Percentiles rank a stretch among this genome's conserved stretches.
Evolutionary conservation across 2,888 invertebrate species (phyloP).

Genomic region (Rhopalosiphum nymphaeae): DNA sequence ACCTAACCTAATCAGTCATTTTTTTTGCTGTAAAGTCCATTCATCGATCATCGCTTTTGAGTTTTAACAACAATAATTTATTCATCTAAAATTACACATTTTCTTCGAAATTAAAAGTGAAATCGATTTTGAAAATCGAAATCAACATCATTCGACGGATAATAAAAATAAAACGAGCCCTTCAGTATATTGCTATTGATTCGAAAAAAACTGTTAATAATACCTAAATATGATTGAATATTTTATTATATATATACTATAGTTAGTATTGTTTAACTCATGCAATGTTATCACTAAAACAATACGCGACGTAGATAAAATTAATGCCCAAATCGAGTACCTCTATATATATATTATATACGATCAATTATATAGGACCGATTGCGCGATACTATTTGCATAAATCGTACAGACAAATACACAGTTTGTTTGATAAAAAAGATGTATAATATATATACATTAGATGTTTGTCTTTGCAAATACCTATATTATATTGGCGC

Average conservation of each 20-base stretch:
- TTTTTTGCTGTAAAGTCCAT: background rate
- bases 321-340: background rate
- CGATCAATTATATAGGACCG: background rate
- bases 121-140: too few relatives aligned
- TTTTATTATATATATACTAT: too few relatives aligned
- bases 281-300: background rate
- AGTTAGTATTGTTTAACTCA: too few relatives aligned
- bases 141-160: background rate
- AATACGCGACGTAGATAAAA: background rate
- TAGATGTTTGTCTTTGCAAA: background rate
- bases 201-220: too few relatives aligned
- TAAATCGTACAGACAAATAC: background rate
- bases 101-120: too few relatives aligned
- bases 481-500: background rate
- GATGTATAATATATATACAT: background rate
- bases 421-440: background rate
- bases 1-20: too few relatives aligned
- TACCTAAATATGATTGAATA: too few relatives aligned
- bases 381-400: background rate
- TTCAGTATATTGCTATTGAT: too few relatives aligned
- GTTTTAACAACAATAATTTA: too few relatives aligned
- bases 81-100: background rate
- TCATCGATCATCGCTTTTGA: too few relatives aligned
- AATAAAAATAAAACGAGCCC: too few relatives aligned
- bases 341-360: background rate